Evolutionary conservation across 2,888 invertebrate genomes (phyloP).

Genomic region (Drosophila robusta): DNA sequence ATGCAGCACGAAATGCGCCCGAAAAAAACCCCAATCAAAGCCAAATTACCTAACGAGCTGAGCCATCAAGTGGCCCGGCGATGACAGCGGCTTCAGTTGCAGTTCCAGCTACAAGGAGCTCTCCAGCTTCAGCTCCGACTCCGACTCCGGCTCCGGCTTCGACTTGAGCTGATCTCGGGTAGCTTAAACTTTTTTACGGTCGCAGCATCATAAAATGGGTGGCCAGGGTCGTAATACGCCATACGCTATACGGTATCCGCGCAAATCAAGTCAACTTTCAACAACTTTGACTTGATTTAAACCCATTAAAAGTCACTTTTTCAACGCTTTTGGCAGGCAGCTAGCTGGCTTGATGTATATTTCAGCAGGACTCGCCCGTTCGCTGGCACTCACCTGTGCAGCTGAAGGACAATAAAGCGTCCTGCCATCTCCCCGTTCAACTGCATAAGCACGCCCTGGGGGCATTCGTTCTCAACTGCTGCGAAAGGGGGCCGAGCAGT

Average conservation of each 20-base stretch:
- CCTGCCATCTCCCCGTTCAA: slow-evolving; percentile 23
- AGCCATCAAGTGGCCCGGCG: slow-evolving; percentile 66
- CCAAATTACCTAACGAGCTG: slow-evolving; percentile 77
- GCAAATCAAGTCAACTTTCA: slow-evolving; percentile 80
- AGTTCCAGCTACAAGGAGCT: background rate
- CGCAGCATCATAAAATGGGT: slow-evolving; percentile 70
- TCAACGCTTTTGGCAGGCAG: slow-evolving; percentile 70
- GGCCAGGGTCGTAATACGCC: slow-evolving; percentile 29
- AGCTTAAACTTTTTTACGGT: slow-evolving; percentile 61
- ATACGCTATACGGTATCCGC: slow-evolving; percentile 38
- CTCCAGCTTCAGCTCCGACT: too few species aligned
- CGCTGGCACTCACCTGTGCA: slow-evolving; percentile 58
- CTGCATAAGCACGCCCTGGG: slow-evolving; percentile 65
- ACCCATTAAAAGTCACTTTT: slow-evolving; percentile 84
- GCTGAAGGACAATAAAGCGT: slow-evolving; percentile 53
- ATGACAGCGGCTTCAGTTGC: slow-evolving; percentile 2
- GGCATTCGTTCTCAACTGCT: slow-evolving; percentile 31
- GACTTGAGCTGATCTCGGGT: slow-evolving; percentile 68
- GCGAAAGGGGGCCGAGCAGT: slow-evolving; percentile 11
- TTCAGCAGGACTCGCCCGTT: slow-evolving; percentile 14
- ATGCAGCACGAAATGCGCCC: slow-evolving; percentile 74
- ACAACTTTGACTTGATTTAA: slow-evolving; percentile 82
- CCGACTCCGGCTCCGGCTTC: slow-evolving; percentile 21
- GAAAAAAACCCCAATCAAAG: slow-evolving; percentile 70
- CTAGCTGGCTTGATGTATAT: slow-evolving; percentile 44